Percentiles rank a stretch among this genome's conserved stretches.
phyloP scores from a whole-genome alignment of 2,797 vertebrate genomes.

The Paratrypauchen microcephalus region DNA sequence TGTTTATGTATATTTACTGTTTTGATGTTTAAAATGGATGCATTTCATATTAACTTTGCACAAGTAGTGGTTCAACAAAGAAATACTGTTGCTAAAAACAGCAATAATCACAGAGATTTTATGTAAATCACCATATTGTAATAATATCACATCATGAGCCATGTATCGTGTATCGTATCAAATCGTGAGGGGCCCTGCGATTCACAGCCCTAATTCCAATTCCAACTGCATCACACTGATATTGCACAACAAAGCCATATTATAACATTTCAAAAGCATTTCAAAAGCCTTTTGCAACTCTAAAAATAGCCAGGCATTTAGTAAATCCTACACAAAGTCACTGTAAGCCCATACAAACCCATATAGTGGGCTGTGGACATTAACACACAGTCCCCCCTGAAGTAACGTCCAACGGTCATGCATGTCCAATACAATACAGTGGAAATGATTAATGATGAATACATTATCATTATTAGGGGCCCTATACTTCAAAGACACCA shows the following conservation, averaged over 20 bases:
- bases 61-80: no score
- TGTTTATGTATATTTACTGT: no score
- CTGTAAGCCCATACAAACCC: constrained; percentile 21
- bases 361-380: constrained; percentile 5
- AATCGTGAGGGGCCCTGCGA: no score
- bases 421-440: constrained; percentile 7
- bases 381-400: not conserved
- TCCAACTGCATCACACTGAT: not conserved
- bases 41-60: no score
- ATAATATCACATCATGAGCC: no score
- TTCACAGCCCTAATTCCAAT: not conserved
- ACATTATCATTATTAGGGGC: constrained; percentile 14
- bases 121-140: no score
- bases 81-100: no score
- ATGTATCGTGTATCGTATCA: no score
- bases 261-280: not conserved
- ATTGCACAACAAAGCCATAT: not conserved
- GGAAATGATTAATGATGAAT: constrained; percentile 7
- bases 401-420: constrained; percentile 12
- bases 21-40: no score
- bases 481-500: not conserved
- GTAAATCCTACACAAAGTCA: not conserved
- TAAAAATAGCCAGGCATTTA: not conserved
- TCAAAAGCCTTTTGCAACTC: not conserved
- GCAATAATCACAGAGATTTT: no score